Evolutionary conservation across 2,888 invertebrate species (phyloP), one percentile per base, ranked within the genome.

Genomic region (Protonemura montana): DNA sequence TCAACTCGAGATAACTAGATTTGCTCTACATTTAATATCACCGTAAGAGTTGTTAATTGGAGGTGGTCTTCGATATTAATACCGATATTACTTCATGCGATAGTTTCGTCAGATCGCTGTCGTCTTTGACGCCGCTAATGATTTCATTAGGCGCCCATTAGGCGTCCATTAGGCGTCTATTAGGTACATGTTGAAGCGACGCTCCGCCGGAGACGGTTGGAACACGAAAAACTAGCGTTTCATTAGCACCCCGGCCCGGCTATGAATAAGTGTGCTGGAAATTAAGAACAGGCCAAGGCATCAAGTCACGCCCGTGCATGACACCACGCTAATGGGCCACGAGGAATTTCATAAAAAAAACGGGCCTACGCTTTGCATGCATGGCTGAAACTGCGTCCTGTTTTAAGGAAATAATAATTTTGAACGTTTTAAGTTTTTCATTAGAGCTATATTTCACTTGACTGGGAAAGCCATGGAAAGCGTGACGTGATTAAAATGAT

Each of bases 41-140:
- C 27, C 59, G 30, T 30, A 28, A 28, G 81, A 81, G 81, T 81
- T 13, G 6, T 81, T 81, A 81, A 81, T 81, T 81, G 28, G 81
- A 29, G 26, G 81, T 81, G 81, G 81, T 29, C 28, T 81, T 29
- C 30, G 28, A 29, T 81, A 81, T 30, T 81, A 81, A 81, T 81
- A 59, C 59, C 81, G 28, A 81, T 81, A 81, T 81, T 7, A 29
- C 81, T 29, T 81, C n/a, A n/a, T 30, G 81, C 81, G 29, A 29
- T 29, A 27, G 78, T 78, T 78, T 78, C 28, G 78, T 78, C 25
- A 28, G 26, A 78, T 78, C 78, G 78, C 78, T 78, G 26, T 78
- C 78, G 27, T 28, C 78, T 78, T 78, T 78, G 78, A 78, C 78
- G 78, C 78, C 28, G 13, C 28, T 78, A 78, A 78, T 27, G 78